These are phyloP conservation scores for Pocillopora grandis DNA, from an alignment of 92 coral and sea anemone genomes.

Conservation along the genomic window DNA sequence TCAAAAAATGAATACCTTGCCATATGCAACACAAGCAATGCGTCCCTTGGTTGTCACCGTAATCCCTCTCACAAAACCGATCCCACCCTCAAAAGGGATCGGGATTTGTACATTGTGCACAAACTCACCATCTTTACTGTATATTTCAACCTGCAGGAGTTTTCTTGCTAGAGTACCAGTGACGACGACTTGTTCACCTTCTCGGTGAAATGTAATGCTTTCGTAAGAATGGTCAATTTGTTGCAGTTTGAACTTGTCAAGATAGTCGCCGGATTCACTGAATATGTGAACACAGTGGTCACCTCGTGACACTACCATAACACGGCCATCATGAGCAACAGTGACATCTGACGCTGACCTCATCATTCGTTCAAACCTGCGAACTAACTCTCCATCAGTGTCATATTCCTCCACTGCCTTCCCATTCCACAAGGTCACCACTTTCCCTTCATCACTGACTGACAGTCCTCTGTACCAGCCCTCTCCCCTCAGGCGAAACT, in stretches of 20 bases:
- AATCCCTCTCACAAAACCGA: no score
- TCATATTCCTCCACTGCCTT: rapidly evolving
- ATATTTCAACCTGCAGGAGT: no score
- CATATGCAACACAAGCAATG: no score
- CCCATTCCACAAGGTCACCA: not conserved
- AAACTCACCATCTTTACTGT: no score
- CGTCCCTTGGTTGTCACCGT: no score
- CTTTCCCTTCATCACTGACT: not conserved
- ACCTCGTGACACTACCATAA: not conserved
- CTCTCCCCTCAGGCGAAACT: not conserved
- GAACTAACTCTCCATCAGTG: no score
- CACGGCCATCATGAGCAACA: slow-evolving; percentile 8
- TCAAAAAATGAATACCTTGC: no score
- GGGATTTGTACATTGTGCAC: rapidly evolving
- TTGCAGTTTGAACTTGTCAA: not conserved
- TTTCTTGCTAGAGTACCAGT: no score
- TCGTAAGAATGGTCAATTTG: not conserved
- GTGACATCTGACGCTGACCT: not conserved
- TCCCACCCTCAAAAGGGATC: rapidly evolving
- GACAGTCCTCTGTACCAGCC: not conserved
- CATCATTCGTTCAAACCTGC: not conserved
- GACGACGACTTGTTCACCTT: slow-evolving; percentile 25
- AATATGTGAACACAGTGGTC: not conserved
- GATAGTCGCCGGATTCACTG: not conserved
- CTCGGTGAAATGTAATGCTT: not conserved